A percentile compares a stretch with the other conserved stretches of the same genome.
Evolutionary conservation across 2,888 invertebrate genomes (phyloP).

Genomic region (Megaustenia siamemsis): DNA sequence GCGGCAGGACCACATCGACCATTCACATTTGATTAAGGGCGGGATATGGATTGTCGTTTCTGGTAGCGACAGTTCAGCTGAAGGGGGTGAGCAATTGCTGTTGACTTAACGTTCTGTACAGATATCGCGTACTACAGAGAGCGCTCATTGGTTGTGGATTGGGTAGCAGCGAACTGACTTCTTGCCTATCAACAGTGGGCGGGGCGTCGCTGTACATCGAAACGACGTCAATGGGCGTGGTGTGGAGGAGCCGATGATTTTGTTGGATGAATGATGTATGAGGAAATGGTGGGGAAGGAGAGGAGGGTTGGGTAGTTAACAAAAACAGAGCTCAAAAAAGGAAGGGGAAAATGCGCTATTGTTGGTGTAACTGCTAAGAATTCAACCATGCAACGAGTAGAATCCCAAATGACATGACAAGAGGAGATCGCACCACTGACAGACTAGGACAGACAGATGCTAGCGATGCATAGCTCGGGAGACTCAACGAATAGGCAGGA

Average conservation of each 20-base stretch:
- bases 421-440: conserved; percentile 6
- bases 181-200: conserved; percentile 25
- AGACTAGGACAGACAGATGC: conserved; percentile 17
- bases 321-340: neutral
- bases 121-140: neutral
- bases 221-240: conserved; percentile 17
- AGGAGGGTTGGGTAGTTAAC: too few species aligned
- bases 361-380: conserved; percentile 4
- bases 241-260: neutral
- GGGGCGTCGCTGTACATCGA: neutral
- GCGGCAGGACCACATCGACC: neutral
- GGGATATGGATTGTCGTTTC: conserved; percentile 13
- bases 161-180: conserved; percentile 40
- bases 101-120: neutral
- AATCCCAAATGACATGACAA: conserved; percentile 23
- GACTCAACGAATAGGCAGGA: neutral
- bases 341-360: conserved; percentile 11
- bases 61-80: conserved; percentile 19
- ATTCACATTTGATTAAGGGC: conserved; percentile 37
- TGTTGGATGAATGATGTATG: conserved; percentile 19
- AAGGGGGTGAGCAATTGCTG: neutral
- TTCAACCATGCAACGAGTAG: conserved; percentile 13
- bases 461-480: neutral
- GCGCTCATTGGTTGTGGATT: conserved; percentile 13
- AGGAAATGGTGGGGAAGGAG: neutral